Conservation (phyloP, 2,797 vertebrate genomes). For the Coranthus polyacanthus region DNA sequence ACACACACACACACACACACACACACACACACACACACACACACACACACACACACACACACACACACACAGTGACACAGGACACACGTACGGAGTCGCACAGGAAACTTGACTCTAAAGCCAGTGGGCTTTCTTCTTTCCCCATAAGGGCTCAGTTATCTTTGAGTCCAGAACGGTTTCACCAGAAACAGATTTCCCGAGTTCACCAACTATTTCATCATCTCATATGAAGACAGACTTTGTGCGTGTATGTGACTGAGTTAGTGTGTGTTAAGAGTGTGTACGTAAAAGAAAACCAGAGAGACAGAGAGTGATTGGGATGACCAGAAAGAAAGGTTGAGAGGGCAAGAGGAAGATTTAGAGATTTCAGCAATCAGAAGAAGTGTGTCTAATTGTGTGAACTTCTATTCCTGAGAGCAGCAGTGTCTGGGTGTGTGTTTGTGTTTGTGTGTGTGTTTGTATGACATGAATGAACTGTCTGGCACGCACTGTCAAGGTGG, state of each 20-base stretch:
- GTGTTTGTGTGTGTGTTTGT: conserved; percentile 33
- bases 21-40: conserved; percentile 1
- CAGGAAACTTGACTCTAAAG: conserved; percentile 70
- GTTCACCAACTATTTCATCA: conserved; percentile 89
- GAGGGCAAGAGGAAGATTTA: conserved; percentile 57
- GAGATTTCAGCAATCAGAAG: conserved; percentile 55
- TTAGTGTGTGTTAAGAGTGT: conserved; percentile 18
- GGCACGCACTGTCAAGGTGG: conserved; percentile 5
- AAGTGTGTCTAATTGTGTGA: conserved; percentile 42
- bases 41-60: conserved; percentile 17
- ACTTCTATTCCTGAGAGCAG: conserved; percentile 16
- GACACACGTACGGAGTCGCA: conserved; percentile 37
- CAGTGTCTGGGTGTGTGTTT: conserved; percentile 11
- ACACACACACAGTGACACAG: conserved; percentile 11
- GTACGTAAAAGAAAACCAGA: neutral
- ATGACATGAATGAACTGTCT: conserved; percentile 15
- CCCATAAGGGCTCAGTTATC: conserved; percentile 78
- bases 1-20: too few species aligned
- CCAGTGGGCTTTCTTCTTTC: conserved; percentile 65
- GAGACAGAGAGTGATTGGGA: conserved; percentile 36
- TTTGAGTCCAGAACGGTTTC: conserved; percentile 79
- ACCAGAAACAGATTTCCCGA: conserved; percentile 86
- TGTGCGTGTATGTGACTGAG: conserved; percentile 32
- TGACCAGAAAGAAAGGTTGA: conserved; percentile 39
- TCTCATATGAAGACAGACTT: conserved; percentile 65